phyloP scores from a whole-genome alignment of 2,888 invertebrate genomes.

The Rhyacophila evoluta region DNA sequence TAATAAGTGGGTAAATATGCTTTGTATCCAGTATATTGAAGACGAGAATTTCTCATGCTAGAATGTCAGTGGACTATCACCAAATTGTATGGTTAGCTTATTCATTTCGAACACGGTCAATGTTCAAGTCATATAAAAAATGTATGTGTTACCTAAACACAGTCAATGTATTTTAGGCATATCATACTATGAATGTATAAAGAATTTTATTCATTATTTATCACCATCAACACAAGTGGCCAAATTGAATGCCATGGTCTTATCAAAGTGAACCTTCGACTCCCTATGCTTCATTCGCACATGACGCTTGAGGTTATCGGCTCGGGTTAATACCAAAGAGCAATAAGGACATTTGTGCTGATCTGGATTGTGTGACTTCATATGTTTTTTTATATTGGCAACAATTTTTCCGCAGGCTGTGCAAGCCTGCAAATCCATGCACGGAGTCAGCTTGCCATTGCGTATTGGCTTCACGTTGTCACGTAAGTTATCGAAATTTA shows the following conservation, averaged over 20 bases:
- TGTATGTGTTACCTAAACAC: not conserved
- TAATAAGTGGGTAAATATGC: no score
- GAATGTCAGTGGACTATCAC: no score
- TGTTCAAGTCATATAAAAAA: no score
- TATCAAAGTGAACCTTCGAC: not conserved
- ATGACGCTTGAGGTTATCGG: constrained; percentile 77
- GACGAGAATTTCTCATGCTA: no score
- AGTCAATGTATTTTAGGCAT: not conserved
- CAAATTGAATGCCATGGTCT: not conserved
- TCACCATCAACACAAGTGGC: not conserved
- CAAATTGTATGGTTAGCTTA: no score
- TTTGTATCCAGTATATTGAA: no score
- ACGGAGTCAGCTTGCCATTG: not conserved
- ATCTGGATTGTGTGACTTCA: constrained; percentile 75
- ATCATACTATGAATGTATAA: not conserved
- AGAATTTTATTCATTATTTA: not conserved
- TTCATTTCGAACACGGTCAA: no score
- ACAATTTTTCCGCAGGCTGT: constrained; percentile 75
- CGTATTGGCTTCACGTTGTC: constrained; percentile 15
- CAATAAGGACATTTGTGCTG: constrained; percentile 74
- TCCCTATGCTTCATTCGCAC: constrained; percentile 73
- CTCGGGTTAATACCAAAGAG: constrained; percentile 73
- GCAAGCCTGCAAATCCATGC: constrained; percentile 68
- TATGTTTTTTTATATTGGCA: constrained; percentile 76
- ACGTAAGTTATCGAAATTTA: constrained; percentile 38